Evolutionary conservation across 2,888 invertebrate genomes (phyloP), one percentile per base, ranked within the genome.

Genomic region (Apodemia duryi): DNA sequence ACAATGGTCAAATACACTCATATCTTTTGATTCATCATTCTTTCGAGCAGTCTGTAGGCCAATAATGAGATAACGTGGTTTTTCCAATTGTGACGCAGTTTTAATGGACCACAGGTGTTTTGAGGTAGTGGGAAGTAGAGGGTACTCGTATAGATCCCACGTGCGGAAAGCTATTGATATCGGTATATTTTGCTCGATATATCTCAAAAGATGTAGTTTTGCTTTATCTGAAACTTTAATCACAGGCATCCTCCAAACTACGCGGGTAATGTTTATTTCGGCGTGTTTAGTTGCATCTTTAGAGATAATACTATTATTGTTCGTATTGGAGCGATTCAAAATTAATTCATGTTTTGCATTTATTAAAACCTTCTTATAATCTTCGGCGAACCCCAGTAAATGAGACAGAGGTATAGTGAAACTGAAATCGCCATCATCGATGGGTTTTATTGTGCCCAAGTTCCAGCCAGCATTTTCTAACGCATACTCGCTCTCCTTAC

Each of bases 291-390:
- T 38, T 38, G 38, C 6, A 61, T 61, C 41, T 38, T 61, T 61
- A 10, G 11, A 7, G 1, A 61, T 41, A 11, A 38, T 21, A 35
- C 61, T 2, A 41, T 61, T 61, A 9, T 5, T 5, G 41, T 61
- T n/a, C 9, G 38, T 13, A n/a, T 29, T 32, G 61, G 38, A 38
- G 9, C 35, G 29, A 35, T 61, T 61, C 6, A 61, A 35, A 11
- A 61, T 65, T 54, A 68, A 63, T n/a, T 68, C 68, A n/a, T 66
- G 68, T 68, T 68, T 66, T 3, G 54, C 65, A 52, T 66, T 66
- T 43, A 68, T 63, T 28, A 68, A 60, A 43, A 68, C 60, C 46
- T 65, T 65, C 41, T 60, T 65, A 28, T 66, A 68, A 52, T 68
- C 68, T 29, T 68, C 66, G 0, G 68, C 68, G 32, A 68, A 68